Conservation (phyloP, 2,888 invertebrate species). For the Thalpophila matura region DNA sequence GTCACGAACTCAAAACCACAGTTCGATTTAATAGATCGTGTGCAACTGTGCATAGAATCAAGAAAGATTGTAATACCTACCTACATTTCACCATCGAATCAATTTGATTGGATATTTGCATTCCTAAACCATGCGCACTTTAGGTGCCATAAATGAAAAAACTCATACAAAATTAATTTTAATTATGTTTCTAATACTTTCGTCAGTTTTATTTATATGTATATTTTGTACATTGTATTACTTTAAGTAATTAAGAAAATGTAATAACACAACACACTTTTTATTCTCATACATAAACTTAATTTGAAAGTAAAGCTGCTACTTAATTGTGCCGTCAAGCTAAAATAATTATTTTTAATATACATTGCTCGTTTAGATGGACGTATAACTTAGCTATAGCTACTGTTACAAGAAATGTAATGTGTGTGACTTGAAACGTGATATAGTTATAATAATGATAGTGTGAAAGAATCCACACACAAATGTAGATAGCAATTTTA, state of each 20-base stretch:
- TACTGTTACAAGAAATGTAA: neutral
- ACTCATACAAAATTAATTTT: neutral
- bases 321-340: constrained; percentile 26
- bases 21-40: neutral
- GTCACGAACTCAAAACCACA: neutral
- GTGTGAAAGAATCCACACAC: constrained; percentile 25
- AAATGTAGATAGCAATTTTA: constrained; percentile 24
- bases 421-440: constrained; percentile 9
- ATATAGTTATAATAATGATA: neutral
- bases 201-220: constrained; percentile 36
- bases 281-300: constrained; percentile 27
- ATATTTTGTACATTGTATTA: constrained; percentile 36
- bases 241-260: constrained; percentile 36
- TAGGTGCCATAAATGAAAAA: too few relatives aligned
- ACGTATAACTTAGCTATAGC: neutral
- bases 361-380: constrained; percentile 10
- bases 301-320: constrained; percentile 13
- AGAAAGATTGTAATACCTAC: too few relatives aligned
- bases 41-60: neutral
- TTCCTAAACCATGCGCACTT: neutral
- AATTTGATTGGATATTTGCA: neutral
- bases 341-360: constrained; percentile 3
- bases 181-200: constrained; percentile 6
- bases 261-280: constrained; percentile 15
- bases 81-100: neutral